phyloP scores from a whole-genome alignment of 2,888 invertebrate genomes.

The Drosophila kanekoi region DNA sequence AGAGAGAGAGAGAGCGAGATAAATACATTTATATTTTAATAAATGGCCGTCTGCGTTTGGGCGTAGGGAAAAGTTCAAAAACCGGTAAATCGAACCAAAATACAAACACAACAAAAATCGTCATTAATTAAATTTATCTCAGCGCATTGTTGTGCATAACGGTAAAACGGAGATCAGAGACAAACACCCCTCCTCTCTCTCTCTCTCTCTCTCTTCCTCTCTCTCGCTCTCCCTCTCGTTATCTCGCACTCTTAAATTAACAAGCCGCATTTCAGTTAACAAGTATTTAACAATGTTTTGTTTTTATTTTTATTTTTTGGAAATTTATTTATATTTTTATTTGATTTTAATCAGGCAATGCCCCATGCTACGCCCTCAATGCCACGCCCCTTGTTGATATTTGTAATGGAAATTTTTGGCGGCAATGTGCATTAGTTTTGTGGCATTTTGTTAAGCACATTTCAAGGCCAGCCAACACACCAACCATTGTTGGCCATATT shows the following conservation, averaged over 20 bases:
- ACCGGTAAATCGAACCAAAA: conserved; percentile 65
- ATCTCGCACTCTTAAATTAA: conserved; percentile 29
- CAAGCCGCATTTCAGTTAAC: conserved; percentile 26
- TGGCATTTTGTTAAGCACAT: conserved; percentile 57
- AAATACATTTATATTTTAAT: conserved; percentile 9
- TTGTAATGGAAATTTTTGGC: conserved; percentile 4
- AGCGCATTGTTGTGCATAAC: conserved; percentile 48
- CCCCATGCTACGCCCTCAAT: conserved; percentile 34
- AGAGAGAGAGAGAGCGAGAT: conserved; percentile 12
- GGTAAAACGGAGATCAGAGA: conserved; percentile 38
- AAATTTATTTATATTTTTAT: conserved; percentile 9
- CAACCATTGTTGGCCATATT: conserved; percentile 47
- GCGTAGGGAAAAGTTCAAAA: conserved; percentile 72
- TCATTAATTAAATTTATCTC: conserved; percentile 73
- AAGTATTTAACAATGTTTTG: conserved; percentile 19
- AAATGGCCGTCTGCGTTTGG: conserved; percentile 30
- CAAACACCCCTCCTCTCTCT: background rate
- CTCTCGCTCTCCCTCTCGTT: background rate
- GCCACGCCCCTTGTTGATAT: conserved; percentile 4
- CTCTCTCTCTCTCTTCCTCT: background rate
- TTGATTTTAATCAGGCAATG: conserved; percentile 40
- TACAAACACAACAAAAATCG: conserved; percentile 52
- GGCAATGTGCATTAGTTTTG: conserved; percentile 52
- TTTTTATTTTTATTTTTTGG: conserved; percentile 16
- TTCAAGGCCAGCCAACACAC: conserved; percentile 65